Base-by-base conservation (phyloP, 2,888 invertebrate genomes). In the Alloplasta piceator region DNA sequence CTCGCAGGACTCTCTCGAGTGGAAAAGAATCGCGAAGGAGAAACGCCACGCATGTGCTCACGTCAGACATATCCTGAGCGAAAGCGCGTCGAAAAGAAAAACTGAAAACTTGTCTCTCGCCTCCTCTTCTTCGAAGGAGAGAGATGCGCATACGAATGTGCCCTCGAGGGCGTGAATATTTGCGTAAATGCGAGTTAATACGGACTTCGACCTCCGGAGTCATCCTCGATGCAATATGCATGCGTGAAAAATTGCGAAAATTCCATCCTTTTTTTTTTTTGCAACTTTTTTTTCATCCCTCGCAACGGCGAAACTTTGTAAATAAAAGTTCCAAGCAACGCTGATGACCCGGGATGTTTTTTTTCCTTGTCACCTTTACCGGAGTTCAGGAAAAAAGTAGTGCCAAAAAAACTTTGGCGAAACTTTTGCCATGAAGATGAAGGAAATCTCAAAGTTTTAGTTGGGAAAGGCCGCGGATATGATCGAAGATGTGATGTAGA, bases 131-230 rank as follows among this genome's bases (percentile, higher is more conserved):
- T 38, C 46, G 43, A 48, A 48, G 38, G 16, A 43, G n/a, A n/a
- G n/a, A 70, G 10, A 39, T 36, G 70, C 38, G 55, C 26, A 43
- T 10, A 70, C 75, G 12, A 60, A 48, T 6, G 14, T 7, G 12
- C 52, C 38, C 66, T 50, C n/a, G 39, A 38, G 50, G 64, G 38
- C 16, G 6, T 48, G 50, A 72, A 66, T 66, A 72, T 66, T 78
- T 55, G 36, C 66, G 58, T 78, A 72, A 66, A 64, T 60, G 66
- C 71, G 58, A 71, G 66, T 72, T 78, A 72, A 78, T 78, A 14
- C 72, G 43, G 26, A 26, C 26, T 26, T 26, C 12, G 52, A 52
- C 52, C 52, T 14, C 26, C 26, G 26, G 1, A 26, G 26, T 52
- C 16, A 58, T 5, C 52, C 73, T 55, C 6, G 52, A 66, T 61